Conservation (phyloP, 2,888 invertebrate species). For the Cremastinae sp. region DNA sequence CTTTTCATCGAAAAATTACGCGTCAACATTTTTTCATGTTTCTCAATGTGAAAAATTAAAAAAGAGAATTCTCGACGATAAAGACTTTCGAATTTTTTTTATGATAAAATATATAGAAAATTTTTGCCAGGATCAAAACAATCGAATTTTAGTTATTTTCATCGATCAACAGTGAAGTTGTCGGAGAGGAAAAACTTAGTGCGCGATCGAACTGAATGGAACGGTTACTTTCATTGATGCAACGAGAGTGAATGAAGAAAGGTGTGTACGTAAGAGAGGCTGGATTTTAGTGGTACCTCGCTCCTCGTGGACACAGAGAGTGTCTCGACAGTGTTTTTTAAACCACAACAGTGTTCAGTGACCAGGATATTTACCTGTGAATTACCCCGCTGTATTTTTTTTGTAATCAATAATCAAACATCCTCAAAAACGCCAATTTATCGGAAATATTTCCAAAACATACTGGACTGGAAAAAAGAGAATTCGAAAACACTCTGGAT, state of each 20-base stretch:
- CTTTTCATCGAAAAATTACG: background rate
- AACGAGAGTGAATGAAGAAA: slow-evolving; percentile 25
- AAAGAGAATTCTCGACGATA: background rate
- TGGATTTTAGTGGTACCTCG: slow-evolving; percentile 19
- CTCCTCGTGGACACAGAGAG: background rate
- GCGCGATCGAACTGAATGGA: slow-evolving; percentile 38
- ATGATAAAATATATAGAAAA: too few species aligned
- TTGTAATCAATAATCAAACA: too few species aligned
- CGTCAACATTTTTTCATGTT: background rate
- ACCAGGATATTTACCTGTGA: slow-evolving; percentile 15
- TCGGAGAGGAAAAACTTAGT: slow-evolving; percentile 13
- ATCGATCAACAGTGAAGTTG: background rate
- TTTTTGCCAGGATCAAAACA: too few species aligned
- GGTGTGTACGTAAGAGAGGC: slow-evolving; percentile 19
- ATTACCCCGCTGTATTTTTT: too few species aligned
- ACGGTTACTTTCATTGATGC: slow-evolving; percentile 35
- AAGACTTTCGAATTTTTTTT: background rate
- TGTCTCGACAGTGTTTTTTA: slow-evolving; percentile 25
- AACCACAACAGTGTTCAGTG: slow-evolving; percentile 10
- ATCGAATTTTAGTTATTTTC: too few species aligned
- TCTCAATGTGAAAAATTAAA: background rate
- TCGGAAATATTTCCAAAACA: too few species aligned
- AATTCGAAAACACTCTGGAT: background rate
- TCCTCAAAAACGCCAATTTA: too few species aligned
- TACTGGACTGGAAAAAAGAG: too few species aligned